Percentiles rank a stretch among this genome's conserved stretches.
phyloP scores from a whole-genome alignment of 2,113 vertebrate species.

The Grammomys dolichurus region DNA sequence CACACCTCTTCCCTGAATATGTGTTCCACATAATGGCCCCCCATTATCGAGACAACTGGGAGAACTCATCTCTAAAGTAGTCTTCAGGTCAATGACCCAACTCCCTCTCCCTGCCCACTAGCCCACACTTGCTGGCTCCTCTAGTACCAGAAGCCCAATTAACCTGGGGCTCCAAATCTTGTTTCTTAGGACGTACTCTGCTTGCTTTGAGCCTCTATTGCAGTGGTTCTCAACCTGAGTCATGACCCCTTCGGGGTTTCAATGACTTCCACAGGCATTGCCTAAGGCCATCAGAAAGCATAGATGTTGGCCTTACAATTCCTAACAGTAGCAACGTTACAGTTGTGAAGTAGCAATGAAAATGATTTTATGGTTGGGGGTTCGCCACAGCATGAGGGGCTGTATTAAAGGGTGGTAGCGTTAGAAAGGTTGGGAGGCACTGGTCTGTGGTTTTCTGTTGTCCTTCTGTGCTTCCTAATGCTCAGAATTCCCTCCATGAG shows the following conservation, averaged over 20 bases:
- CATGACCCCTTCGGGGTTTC: not conserved
- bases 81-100: not conserved
- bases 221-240: not conserved
- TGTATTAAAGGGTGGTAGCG: not conserved
- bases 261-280: not conserved
- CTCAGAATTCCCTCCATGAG: not conserved
- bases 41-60: not conserved
- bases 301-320: not conserved
- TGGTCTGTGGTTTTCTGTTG: not conserved
- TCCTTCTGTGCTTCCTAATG: not conserved
- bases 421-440: not conserved
- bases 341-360: not conserved
- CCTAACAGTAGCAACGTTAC: not conserved
- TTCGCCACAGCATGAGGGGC: not conserved
- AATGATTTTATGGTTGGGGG: not conserved
- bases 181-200: not conserved
- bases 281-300: not conserved
- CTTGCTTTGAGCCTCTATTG: not conserved
- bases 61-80: not conserved
- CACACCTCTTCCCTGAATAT: not conserved
- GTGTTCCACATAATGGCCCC: not conserved
- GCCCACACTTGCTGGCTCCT: not conserved
- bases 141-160: no score
- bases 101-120: not conserved
- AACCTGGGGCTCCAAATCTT: no score